phyloP scores from a whole-genome alignment of 2,888 invertebrate species.

The Microplitis manilae region DNA sequence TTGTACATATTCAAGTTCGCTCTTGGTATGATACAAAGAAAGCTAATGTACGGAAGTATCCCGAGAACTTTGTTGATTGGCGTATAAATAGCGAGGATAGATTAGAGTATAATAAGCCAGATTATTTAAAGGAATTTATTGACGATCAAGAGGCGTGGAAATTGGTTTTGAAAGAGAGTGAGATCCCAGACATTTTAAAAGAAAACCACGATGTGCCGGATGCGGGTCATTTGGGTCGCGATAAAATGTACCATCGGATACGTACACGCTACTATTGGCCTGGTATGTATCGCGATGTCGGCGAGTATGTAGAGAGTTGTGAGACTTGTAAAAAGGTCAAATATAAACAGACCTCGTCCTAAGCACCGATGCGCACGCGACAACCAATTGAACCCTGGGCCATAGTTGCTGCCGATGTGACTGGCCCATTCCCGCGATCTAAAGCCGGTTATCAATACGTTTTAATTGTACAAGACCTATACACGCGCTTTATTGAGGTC shows the following conservation, averaged over 20 bases:
- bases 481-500: too few species aligned
- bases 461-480: too few species aligned
- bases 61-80: not conserved
- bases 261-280: constrained; percentile 16
- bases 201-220: constrained; percentile 30
- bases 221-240: constrained; percentile 33
- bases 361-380: constrained; percentile 25
- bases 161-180: too few species aligned
- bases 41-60: not conserved
- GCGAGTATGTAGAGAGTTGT: constrained; percentile 35
- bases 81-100: not conserved
- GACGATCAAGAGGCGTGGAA: too few species aligned
- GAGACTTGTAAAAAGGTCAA: constrained; percentile 36
- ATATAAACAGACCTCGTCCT: constrained; percentile 36
- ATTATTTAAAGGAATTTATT: too few species aligned
- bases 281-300: constrained; percentile 36
- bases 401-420: too few species aligned
- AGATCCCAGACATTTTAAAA: not conserved
- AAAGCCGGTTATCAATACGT: too few species aligned
- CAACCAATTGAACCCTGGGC: constrained; percentile 15
- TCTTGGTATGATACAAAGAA: not conserved
- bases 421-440: too few species aligned
- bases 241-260: constrained; percentile 28
- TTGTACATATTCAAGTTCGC: not conserved
- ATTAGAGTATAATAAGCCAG: not conserved